Evolutionary conservation across 2,797 vertebrate species (phyloP), one percentile per base, ranked within the genome.

Genomic region (Pachyuromys duprasi): DNA sequence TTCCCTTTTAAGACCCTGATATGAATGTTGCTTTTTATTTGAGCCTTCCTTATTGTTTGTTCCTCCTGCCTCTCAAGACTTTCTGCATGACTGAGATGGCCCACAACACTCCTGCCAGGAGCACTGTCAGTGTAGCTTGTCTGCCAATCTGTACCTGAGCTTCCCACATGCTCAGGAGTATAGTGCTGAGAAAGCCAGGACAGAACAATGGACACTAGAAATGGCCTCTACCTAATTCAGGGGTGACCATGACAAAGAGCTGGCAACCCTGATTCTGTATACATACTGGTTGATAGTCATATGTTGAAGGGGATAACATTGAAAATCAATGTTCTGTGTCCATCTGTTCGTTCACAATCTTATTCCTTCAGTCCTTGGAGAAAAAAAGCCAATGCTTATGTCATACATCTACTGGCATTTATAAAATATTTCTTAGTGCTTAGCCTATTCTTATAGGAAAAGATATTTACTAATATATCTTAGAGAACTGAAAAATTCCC

Each of bases 201-300:
- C 17, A 6, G 28, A 95, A 91, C 86, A 95, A 95, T 69, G 31
- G 45, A 42, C 5, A 17, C 36, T 55, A 49, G n/a, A 18, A 96
- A 70, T 45, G 89, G 84, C 91, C 57, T 93, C 65, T 42, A 33
- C 22, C 79, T 76, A 91, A 72, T 60, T 91, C 87, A 90, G 67
- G 12, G 5, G 14, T 60, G 83, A 90, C 76, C 6, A 17, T 75
- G 81, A 72, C 93, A 74, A 62, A 65, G 26, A 55, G 36, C 20
- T 75, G 63, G 63, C 28, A 83, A 39, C 45, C 17, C 2, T 28
- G 49, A 80, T 83, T 82, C 80, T 60, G 0, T 14, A 22, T 63
- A 8, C 1, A 33, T 6, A 69, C 62, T 53, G 13, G 65, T 72
- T 69, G 90, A 94, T 86, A 57, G 72, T 14, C 31, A 93, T 72